Base-by-base conservation (phyloP, 2,797 vertebrate species). In the Craterocephalus amniculus region DNA sequence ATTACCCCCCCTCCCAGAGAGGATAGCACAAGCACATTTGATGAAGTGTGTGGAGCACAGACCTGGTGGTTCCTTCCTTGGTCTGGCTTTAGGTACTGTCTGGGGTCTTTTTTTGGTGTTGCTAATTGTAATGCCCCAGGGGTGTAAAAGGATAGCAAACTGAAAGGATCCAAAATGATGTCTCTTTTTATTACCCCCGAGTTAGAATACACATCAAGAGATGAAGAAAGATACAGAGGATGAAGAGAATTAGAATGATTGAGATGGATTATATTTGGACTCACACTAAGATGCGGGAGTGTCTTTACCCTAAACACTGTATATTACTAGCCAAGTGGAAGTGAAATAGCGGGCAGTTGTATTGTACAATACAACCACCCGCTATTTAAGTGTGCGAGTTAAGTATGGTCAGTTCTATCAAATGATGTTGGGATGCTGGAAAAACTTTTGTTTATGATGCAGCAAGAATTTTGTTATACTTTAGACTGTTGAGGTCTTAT, bases 1-100 rank as follows among this genome's bases (percentile, higher is more conserved):
- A 91, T 90, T 87, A 82, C 71, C 57, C 72, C 43, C 57, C 63
- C 69, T 45, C 68, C 72, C 56, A 64, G n/a, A 40, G 68, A 77
- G 76, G 48, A 76, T 65, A 65, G 66, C 63, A 72, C 72, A 80
- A 83, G 77, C 75, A 58, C 58, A 74, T 79, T 76, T 83, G 78
- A 87, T 76, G 66, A 78, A 78, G 64, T 74, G 31, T 51, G 55
- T 34, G 55, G 20, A 27, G 67, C 18, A 20, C 54, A 34, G 40
- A 77, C 63, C 72, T 67, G 40, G 60, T 52, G 65, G 58, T 43
- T 69, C 63, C 36, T 72, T 10, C 11, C 52, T 78, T 58, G 32
- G 62, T 22, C 68, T 24, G 61, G 56, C 67, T 55, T 40, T 14
- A 6, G 68, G 68, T 83, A 56, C 60, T 67, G 27, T 70, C 52